Percentiles rank a stretch among this genome's conserved stretches.
phyloP scores from a whole-genome alignment of 2,888 invertebrate species.

The Blastobasis lacticolella region DNA sequence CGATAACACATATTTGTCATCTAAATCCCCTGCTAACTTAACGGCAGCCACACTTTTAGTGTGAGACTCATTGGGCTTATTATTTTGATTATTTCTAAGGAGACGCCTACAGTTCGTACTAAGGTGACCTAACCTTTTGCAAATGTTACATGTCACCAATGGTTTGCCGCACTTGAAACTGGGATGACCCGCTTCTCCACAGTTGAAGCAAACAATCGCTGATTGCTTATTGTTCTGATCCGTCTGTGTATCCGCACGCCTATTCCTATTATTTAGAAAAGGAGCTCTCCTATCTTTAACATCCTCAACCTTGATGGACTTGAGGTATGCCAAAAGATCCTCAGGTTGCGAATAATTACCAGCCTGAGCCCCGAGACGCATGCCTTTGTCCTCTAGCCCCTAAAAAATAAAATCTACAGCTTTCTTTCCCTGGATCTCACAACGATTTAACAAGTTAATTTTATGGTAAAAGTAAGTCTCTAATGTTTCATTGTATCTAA shows the following conservation, averaged over 20 bases:
- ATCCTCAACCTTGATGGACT: conserved; percentile 1
- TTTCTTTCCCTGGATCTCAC: conserved; percentile 12
- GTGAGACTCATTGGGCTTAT: not conserved
- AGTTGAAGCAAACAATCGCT: conserved; percentile 2
- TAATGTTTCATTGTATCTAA: conserved; percentile 5
- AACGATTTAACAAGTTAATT: conserved; percentile 9
- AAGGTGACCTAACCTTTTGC: conserved; percentile 3
- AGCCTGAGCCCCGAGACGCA: conserved; percentile 12
- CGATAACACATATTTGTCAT: conserved; percentile 3
- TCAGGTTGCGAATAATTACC: conserved; percentile 3
- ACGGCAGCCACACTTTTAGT: not conserved
- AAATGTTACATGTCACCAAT: conserved; percentile 2
- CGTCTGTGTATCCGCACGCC: not conserved
- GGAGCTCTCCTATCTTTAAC: not conserved
- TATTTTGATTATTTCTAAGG: not conserved
- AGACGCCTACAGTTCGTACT: conserved; percentile 2
- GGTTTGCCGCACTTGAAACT: conserved; percentile 4
- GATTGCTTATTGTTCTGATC: not conserved
- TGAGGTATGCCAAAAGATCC: not conserved
- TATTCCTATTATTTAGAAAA: too few species aligned
- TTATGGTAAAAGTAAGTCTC: conserved; percentile 14
- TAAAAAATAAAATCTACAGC: conserved; percentile 19
- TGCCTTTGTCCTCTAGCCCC: conserved; percentile 11
- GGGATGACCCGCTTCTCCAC: conserved; percentile 2
- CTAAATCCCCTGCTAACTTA: not conserved